phyloP scores from a whole-genome alignment of 2,797 vertebrate genomes.

The Iguana delicatissima region DNA sequence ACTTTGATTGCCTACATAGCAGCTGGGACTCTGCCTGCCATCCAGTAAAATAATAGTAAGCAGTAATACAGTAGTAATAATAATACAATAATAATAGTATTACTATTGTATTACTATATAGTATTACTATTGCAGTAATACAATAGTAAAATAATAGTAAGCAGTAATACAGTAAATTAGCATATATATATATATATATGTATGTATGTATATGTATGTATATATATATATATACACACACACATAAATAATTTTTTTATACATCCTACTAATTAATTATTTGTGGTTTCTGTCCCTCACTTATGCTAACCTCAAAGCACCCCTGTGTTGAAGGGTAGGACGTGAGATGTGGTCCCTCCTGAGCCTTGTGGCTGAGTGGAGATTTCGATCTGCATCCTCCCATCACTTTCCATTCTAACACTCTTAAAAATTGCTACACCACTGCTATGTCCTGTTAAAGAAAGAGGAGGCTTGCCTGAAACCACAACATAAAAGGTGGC shows the following conservation, averaged over 20 bases:
- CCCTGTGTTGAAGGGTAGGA: neutral
- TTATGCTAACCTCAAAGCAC: neutral
- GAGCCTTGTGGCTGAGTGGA: neutral
- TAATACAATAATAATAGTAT: too few relatives aligned
- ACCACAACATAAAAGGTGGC: neutral
- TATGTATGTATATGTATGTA: too few relatives aligned
- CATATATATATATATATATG: too few relatives aligned
- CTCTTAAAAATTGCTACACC: neutral
- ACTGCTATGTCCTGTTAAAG: neutral
- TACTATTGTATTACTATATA: too few relatives aligned
- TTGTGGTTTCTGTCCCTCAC: too few relatives aligned
- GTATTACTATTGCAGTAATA: too few relatives aligned
- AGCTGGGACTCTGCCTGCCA: neutral
- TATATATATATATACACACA: too few relatives aligned
- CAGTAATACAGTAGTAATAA: too few relatives aligned
- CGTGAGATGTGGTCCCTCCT: neutral
- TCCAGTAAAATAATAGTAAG: neutral
- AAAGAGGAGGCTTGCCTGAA: neutral
- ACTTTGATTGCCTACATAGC: neutral
- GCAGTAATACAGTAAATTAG: too few relatives aligned
- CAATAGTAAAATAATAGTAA: neutral
- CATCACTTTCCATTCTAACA: neutral
- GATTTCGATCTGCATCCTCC: neutral
- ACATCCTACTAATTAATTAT: neutral
- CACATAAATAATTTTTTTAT: too few relatives aligned